Conservation (phyloP, 1,140 invertebrate species). For the Drosophila baimaii region DNA sequence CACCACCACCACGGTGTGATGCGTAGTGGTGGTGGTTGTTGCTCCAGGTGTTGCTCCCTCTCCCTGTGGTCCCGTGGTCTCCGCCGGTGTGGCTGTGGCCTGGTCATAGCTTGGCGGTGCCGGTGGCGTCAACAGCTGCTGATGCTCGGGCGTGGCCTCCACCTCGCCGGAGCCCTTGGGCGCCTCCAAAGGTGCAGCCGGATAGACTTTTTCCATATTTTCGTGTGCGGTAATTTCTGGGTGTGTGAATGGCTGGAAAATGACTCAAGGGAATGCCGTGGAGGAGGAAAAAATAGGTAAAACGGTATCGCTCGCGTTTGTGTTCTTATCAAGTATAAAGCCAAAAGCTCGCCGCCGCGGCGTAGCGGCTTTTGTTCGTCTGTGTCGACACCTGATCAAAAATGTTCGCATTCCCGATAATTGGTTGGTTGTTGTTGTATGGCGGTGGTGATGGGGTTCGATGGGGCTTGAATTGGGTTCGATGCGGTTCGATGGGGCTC, state of each 20-base stretch:
- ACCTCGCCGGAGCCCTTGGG: conserved; percentile 20
- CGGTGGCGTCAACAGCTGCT: conserved; percentile 42
- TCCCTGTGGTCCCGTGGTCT: conserved; percentile 36
- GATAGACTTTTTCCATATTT: conserved; percentile 64
- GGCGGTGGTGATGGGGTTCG: conserved; percentile 20
- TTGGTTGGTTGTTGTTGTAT: conserved; percentile 5
- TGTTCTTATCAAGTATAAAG: conserved; percentile 67
- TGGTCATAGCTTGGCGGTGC: conserved; percentile 75
- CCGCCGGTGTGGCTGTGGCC: conserved; percentile 52
- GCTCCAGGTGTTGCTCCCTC: conserved; percentile 1
- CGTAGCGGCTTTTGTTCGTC: conserved; percentile 1
- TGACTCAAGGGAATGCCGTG: conserved; percentile 44
- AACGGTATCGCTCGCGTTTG: conserved; percentile 29
- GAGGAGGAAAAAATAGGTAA: conserved; percentile 25
- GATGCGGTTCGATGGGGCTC: conserved; percentile 16
- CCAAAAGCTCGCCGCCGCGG: conserved; percentile 52
- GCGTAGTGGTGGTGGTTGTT: conserved; percentile 1
- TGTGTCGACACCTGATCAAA: conserved; percentile 47
- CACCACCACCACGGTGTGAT: conserved; percentile 71
- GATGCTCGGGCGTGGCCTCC: conserved; percentile 40
- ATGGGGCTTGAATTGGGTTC: conserved; percentile 18
- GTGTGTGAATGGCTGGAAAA: conserved; percentile 28
- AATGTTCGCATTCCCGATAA: conserved; percentile 48
- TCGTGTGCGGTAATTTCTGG: conserved; percentile 17
- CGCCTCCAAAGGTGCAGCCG: conserved; percentile 56